phyloP scores from a whole-genome alignment of 2,113 vertebrate species.

The Hepsetus odoe region DNA sequence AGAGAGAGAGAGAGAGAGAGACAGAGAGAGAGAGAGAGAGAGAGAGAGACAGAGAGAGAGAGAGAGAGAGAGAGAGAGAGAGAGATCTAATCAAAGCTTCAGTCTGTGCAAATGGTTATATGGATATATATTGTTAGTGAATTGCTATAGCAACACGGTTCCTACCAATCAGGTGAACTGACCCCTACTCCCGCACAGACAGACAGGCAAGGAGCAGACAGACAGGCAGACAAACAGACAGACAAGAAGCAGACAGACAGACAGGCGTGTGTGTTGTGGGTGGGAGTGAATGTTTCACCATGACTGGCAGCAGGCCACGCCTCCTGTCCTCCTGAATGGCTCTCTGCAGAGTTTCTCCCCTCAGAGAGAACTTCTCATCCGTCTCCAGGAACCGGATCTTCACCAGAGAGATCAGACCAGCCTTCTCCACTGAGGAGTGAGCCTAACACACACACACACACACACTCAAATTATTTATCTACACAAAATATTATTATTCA shows the following conservation, averaged over 20 bases:
- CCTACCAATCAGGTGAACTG: background rate
- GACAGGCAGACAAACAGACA: background rate
- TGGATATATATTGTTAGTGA: no score
- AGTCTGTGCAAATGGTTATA: no score
- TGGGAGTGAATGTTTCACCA: slow-evolving; percentile 73
- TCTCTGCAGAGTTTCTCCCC: slow-evolving; percentile 84
- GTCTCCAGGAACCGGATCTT: slow-evolving; percentile 89
- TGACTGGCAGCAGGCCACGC: slow-evolving; percentile 85
- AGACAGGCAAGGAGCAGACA: background rate
- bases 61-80: no score
- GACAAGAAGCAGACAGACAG: background rate
- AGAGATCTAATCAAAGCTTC: no score
- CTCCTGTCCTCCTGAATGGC: slow-evolving; percentile 87
- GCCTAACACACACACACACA: slow-evolving; percentile 72
- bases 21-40: no score
- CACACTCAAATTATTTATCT: no score
- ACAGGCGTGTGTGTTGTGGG: background rate
- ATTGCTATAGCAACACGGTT: no score
- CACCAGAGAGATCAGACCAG: slow-evolving; percentile 91
- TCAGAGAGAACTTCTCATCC: slow-evolving; percentile 86
- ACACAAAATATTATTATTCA: background rate
- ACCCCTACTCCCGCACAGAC: background rate
- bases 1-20: no score
- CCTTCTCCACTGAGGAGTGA: slow-evolving; percentile 96
- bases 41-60: no score